Evolutionary conservation across 53 echinoderm and acorn worm genomes (phyloP), one percentile per base, ranked within the genome.

Genomic region (Echinarachnius parma): DNA sequence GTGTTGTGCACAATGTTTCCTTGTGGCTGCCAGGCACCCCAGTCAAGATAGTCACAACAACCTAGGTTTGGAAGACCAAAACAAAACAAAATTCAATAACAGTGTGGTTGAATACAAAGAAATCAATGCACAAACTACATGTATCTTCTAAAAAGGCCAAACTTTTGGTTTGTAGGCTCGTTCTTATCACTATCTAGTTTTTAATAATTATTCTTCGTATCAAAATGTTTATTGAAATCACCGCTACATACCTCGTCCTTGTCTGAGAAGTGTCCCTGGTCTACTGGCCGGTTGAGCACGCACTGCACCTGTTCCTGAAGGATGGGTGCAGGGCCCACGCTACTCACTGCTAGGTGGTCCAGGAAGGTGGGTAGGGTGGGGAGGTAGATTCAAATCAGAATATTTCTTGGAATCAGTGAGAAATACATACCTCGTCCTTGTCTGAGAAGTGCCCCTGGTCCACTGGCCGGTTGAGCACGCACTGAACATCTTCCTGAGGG

Each of bases 11-110:
- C 15, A 98, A 81, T 30, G 83, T 85, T 11, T 91, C 91, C 59
- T 96, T 91, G 47, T 88, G 98, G 67, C 98, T 98, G 5, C 98
- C 91, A 24, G 91, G 87, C 13, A 91, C 62, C 18, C 98, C 98
- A 1, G 91, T 88, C 62, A 98, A 35, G 24, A 98, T 57, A 22
- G 82, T 91, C 24, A 91, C 77, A 3, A 98, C 87, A 57, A 96
- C 80, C 87, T 96, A 61, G 5, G 2, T 19, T 44, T 9, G 14
- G 37, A 45, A 56, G 10, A 72, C 4, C 48, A 31, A 45, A n/a
- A n/a, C n/a, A n/a, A n/a, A n/a, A n/a, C n/a, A n/a, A n/a, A n/a
- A n/a, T n/a, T n/a, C n/a, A n/a, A n/a, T n/a, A n/a, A n/a, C n/a
- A n/a, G n/a, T n/a, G n/a, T n/a, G n/a, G n/a, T n/a, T n/a, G n/a